phyloP scores from a whole-genome alignment of 2,113 vertebrate species.

The Herpailurus yagouaroundi region DNA sequence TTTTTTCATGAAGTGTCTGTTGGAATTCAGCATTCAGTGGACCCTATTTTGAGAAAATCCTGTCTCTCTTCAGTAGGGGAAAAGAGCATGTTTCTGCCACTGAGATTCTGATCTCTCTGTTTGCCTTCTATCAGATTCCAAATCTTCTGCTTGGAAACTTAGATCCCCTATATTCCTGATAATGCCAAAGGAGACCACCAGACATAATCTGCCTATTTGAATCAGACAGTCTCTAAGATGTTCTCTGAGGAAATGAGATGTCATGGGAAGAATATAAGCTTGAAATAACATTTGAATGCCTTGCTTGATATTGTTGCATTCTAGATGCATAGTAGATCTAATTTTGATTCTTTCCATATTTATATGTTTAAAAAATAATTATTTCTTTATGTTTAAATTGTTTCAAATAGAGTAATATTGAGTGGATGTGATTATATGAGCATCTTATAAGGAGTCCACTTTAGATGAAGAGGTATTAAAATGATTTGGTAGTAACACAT shows the following conservation, averaged over 20 bases:
- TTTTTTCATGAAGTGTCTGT: neutral
- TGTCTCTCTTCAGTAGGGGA: neutral
- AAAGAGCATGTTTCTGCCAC: neutral
- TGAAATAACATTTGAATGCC: neutral
- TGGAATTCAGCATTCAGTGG: neutral
- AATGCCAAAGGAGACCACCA: neutral
- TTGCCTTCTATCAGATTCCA: neutral
- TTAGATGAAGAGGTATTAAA: slow-evolving; percentile 5
- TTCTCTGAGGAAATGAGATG: neutral
- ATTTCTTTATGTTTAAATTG: slow-evolving; percentile 21
- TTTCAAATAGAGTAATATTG: slow-evolving; percentile 18
- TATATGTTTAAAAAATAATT: slow-evolving; percentile 38
- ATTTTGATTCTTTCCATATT: neutral
- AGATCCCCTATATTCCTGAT: neutral
- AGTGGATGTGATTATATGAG: neutral
- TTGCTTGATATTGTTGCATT: neutral
- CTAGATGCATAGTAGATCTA: neutral
- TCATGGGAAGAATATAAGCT: neutral
- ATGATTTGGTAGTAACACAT: neutral
- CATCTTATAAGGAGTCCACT: neutral
- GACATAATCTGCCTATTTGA: neutral
- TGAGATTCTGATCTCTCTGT: neutral
- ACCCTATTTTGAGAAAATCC: neutral
- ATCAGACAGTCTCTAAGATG: neutral
- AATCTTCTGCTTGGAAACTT: neutral